Evolutionary conservation across 2,113 vertebrate species (phyloP), one percentile per base, ranked within the genome.

Genomic region (Odontophorus gujanensis): DNA sequence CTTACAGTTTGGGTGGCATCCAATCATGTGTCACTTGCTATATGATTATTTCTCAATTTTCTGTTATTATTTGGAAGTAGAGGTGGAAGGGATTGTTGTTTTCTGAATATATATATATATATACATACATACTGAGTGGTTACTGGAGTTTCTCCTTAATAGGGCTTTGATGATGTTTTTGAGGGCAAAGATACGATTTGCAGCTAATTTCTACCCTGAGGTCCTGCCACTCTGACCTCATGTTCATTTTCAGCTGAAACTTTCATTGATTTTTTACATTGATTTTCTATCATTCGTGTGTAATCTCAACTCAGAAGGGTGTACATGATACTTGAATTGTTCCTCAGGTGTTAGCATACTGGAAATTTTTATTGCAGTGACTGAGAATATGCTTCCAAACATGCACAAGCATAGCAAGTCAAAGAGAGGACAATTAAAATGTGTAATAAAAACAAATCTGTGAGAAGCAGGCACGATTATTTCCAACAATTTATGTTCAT

Each of bases 211-310:
- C 59, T 87, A 57, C 72, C 82, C 93, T 0, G 3, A 45, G 59
- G 80, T 61, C 28, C 76, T 92, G 90, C 34, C 75, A 79, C 32
- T 87, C 51, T 93, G 90, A 93, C 80, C 61, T 93, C 73, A 57
- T 93, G 72, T 74, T 94, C 72, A 74, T 94, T 93, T 92, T 71
- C 61, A 85, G 59, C 80, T 80, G 85, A 93, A 86, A 81, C 38
- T 47, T 67, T 50, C 72, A 86, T 88, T 90, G 92, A 92, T 94
- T 95, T 81, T 59, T 62, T 58, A 32, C 25, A 90, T 75, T 62
- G 84, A 93, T 94, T 93, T 96, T 69, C 85, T 85, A 88, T 91
- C 57, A 13, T 67, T 92, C 87, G 3, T 28, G 40, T 73, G 87
- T 81, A 74, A 83, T 71, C 88, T 1, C 1, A 83, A 74, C 63